Evolutionary conservation across 2,888 invertebrate species (phyloP), one percentile per base, ranked within the genome.

Genomic region (Melanargia galathea): DNA sequence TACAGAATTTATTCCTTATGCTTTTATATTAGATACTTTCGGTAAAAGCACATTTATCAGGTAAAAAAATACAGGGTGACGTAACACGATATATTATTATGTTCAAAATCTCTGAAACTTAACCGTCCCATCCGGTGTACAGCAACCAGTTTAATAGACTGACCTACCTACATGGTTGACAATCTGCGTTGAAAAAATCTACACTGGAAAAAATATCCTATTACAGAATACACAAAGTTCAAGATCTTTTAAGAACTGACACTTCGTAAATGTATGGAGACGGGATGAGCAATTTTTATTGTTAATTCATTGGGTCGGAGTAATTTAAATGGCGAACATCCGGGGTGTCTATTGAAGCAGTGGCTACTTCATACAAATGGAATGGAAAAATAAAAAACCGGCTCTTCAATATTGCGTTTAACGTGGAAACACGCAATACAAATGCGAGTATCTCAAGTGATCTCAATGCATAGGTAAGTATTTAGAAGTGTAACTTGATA

Each of bases 271-370:
- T 57, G 65, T 71, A 64, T 71, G 61, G 75, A 77, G 74, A 82
- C 79, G 82, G 83, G 87, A 87, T 90, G 90, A 86, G 87, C 88
- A 89, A 86, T 89, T 84, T 89, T 86, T 81, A 87, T 89, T 88
- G 87, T 88, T 84, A 89, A 88, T 79, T 85, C 89, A 90, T 82
- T 90, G 90, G 83, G 74, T 83, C 79, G 90, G 81, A 87, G 85
- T 78, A 83, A 88, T 84, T 85, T 73, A 88, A 88, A 90, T 90
- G 87, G 90, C 86, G 84, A 76, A 89, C 90, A 89, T 90, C 90
- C 91, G 90, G 90, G 87, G 89, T 87, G 78, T 78, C 86, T 86
- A 87, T 90, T 85, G 75, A 81, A 71, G 78, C 75, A 65, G 79
- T 77, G 81, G 77, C 79, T 72, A 82, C 79, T 82, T 74, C 75